Evolutionary conservation across 2,797 vertebrate genomes (phyloP), one percentile per base, ranked within the genome.

Genomic region (Eurystomus glaucurus): DNA sequence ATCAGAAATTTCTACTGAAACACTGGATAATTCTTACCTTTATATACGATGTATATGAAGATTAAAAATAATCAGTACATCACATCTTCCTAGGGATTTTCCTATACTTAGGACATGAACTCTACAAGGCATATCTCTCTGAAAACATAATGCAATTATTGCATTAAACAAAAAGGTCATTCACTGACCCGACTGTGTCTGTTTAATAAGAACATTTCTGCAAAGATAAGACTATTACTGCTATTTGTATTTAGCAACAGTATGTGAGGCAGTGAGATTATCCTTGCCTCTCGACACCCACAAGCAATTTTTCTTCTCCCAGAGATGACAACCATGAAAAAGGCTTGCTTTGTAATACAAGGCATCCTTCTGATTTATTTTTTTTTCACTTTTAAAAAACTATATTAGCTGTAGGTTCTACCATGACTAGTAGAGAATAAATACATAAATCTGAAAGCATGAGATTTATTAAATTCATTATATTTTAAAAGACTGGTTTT

Each of bases 101-200:
- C 37, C 50, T 81, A 1, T 21, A 76, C 16, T 81, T 82, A 35
- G 10, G 41, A 84, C 41, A 51, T 29, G 69, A 92, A 82, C 4
- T n/a, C 66, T 88, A 86, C 5, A 37, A 84, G 37, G 33, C 28
- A 20, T 54, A 68, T 71, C 43, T 85, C 76, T 51, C 12, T 65
- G 43, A 94, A 93, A 93, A 89, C 9, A 78, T 58, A 75, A 85
- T 58, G 50, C 22, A 90, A 95, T 92, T 84, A 91, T 31, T 93
- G 70, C 58, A 76, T 89, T 89, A 91, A 93, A 95, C 65, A 84
- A 69, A 90, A 92, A 94, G 86, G 74, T 89, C 83, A 87, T 14
- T 75, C 37, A 65, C 29, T 93, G 93, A 91, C 83, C 62, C 29
- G 43, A 28, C 61, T 74, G 18, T 43, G 57, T 71, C 60, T 78